Conservation (phyloP, 2,797 vertebrate genomes). For the Coluber constrictor region DNA sequence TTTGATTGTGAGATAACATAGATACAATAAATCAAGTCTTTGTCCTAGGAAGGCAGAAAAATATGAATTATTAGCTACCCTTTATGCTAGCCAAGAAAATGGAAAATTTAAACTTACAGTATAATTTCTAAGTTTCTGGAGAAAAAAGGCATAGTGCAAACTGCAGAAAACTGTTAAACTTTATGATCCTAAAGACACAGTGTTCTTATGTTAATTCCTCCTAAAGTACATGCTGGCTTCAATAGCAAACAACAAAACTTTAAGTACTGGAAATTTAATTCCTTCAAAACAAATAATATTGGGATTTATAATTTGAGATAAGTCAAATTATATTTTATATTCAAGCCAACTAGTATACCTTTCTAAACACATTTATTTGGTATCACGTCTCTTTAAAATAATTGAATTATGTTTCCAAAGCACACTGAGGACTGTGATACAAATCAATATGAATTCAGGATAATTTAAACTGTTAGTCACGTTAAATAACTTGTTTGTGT, state of each 20-base stretch:
- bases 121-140: background rate
- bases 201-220: background rate
- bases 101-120: background rate
- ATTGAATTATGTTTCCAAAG: background rate
- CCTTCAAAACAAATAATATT: background rate
- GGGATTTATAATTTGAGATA: background rate
- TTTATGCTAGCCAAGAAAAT: constrained; percentile 51
- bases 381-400: background rate
- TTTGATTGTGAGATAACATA: constrained; percentile 49
- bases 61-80: constrained; percentile 35
- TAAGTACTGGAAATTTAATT: background rate
- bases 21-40: constrained; percentile 57
- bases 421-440: background rate
- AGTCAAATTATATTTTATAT: background rate
- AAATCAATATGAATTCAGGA: background rate
- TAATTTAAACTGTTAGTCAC: background rate
- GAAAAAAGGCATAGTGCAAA: background rate
- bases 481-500: background rate
- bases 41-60: constrained; percentile 41
- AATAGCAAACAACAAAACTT: background rate
- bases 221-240: background rate
- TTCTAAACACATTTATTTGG: constrained; percentile 4
- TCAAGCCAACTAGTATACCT: background rate
- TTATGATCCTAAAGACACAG: background rate
- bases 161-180: background rate